Evolutionary conservation across 2,888 invertebrate genomes (phyloP).

Genomic region (Masnerella sp.): DNA sequence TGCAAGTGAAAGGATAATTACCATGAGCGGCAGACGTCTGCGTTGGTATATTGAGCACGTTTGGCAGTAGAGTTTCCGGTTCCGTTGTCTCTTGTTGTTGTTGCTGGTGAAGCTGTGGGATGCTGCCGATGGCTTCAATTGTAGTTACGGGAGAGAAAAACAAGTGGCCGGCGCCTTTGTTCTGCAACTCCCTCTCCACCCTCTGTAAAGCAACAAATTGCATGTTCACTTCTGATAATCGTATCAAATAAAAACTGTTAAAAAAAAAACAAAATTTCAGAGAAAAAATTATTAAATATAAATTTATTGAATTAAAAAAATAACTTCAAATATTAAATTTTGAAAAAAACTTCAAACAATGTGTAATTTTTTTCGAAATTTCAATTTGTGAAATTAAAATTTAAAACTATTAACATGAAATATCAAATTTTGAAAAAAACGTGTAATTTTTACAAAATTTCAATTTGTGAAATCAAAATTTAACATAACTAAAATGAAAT

Average conservation of each 20-base stretch:
- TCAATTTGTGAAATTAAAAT: too few species aligned
- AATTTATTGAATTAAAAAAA: too few species aligned
- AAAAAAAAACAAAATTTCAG: neutral
- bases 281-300: neutral
- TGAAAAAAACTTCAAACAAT: too few species aligned
- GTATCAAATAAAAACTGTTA: neutral
- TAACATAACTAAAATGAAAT: too few species aligned
- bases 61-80: conserved; percentile 75
- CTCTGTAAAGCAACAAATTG: conserved; percentile 78
- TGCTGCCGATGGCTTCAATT: conserved; percentile 64
- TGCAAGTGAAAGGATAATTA: conserved; percentile 49
- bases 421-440: too few species aligned
- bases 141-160: conserved; percentile 70
- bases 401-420: too few species aligned
- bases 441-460: too few species aligned
- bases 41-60: conserved; percentile 77
- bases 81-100: conserved; percentile 66
- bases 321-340: too few species aligned
- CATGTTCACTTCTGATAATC: neutral
- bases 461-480: too few species aligned
- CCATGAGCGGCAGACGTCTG: conserved; percentile 68
- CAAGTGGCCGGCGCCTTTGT: conserved; percentile 76
- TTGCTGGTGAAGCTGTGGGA: conserved; percentile 49
- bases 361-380: too few species aligned
- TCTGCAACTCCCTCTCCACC: conserved; percentile 84